These are phyloP conservation scores for Leuctra nigra DNA, from an alignment of 2,888 invertebrate species.

Conservation along the genomic window DNA sequence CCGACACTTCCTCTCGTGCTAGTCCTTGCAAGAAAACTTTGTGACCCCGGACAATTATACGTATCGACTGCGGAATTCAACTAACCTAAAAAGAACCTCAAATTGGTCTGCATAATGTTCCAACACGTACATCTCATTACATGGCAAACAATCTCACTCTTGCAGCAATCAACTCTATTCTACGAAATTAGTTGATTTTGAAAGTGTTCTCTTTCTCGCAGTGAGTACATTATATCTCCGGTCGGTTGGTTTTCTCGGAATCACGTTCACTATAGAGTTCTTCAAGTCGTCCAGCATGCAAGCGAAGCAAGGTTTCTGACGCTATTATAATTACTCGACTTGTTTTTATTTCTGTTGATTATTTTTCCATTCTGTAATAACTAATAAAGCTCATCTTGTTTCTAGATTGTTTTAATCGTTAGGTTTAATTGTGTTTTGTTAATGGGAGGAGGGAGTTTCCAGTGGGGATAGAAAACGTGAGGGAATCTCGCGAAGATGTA, in stretches of 20 bases:
- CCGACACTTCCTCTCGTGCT: too few relatives aligned
- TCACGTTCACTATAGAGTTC: neutral
- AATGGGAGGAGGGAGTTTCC: slow-evolving; percentile 6
- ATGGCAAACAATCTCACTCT: neutral
- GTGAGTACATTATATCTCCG: neutral
- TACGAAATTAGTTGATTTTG: neutral
- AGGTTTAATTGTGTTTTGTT: slow-evolving; percentile 15
- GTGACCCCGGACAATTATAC: neutral
- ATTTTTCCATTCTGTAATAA: slow-evolving; percentile 17
- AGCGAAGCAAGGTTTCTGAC: neutral
- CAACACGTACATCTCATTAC: slow-evolving; percentile 6
- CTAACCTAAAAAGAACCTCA: neutral
- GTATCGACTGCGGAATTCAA: neutral
- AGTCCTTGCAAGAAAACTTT: too few relatives aligned
- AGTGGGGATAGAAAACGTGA: neutral
- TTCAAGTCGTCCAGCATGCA: slow-evolving; percentile 1
- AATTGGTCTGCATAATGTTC: neutral
- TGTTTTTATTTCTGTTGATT: slow-evolving; percentile 15
- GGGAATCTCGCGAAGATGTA: neutral
- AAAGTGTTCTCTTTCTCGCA: neutral
- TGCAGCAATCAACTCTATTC: slow-evolving; percentile 3
- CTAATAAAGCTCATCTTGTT: slow-evolving; percentile 17
- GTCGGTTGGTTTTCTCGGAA: slow-evolving; percentile 4
- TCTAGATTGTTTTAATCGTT: slow-evolving; percentile 16
- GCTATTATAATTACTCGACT: slow-evolving; percentile 10